Percentiles rank a stretch among this genome's conserved stretches.
Evolutionary conservation across 1,140 invertebrate genomes (phyloP).

Genomic region (Acromyrmex charruanus): DNA sequence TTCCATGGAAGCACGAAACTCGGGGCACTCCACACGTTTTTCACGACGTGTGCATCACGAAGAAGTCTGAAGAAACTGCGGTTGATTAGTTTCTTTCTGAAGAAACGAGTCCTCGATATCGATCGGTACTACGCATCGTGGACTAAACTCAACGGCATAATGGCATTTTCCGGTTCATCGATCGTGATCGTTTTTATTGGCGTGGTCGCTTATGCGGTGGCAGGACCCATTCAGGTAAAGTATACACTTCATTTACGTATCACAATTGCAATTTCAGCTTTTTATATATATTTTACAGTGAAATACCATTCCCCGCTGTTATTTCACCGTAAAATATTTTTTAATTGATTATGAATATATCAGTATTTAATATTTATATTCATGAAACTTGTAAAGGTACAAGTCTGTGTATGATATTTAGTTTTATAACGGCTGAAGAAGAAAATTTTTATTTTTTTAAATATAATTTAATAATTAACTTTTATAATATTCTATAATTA

Average conservation of each 20-base stretch:
- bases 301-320: background rate
- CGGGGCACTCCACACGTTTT: slow-evolving; percentile 72
- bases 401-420: background rate
- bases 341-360: background rate
- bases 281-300: too few species aligned
- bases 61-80: background rate
- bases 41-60: slow-evolving; percentile 20
- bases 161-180: slow-evolving; percentile 39
- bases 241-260: background rate
- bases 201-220: slow-evolving; percentile 28
- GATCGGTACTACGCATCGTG: background rate
- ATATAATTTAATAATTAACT: background rate
- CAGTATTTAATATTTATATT: background rate
- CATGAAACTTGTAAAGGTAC: background rate
- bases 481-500: background rate
- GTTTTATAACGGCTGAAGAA: background rate
- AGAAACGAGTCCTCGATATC: background rate
- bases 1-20: slow-evolving; percentile 72
- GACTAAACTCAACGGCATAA: slow-evolving; percentile 3
- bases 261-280: background rate
- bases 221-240: slow-evolving; percentile 67
- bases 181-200: slow-evolving; percentile 58
- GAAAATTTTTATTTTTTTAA: background rate
- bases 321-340: background rate
- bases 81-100: background rate